Base-by-base conservation (phyloP, 37 sponge, comb jelly and placozoan genomes). In the Dysidea cf. avara region DNA sequence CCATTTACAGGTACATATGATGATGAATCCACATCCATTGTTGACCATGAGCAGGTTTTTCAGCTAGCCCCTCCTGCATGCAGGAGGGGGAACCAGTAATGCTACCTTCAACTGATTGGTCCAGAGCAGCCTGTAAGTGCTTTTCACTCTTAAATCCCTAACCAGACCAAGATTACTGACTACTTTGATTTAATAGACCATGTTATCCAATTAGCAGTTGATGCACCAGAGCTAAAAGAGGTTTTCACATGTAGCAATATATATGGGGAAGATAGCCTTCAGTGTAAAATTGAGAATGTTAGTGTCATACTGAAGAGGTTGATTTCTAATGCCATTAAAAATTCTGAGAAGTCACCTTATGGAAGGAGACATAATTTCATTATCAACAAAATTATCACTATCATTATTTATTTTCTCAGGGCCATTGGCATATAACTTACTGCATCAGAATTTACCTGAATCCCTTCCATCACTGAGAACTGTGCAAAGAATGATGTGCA, bases 391-490 rank as follows among this genome's bases (percentile, higher is more conserved):
- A 54, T 71, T 71, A 56, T 34, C 72, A 17, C 53, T 58, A 32
- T 52, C 72, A 43, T 37, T 71, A 3, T 71, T 54, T 30, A 55
- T 71, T 29, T 71, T 56, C 21, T 7, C 72, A 34, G 72, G 72
- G 6, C 72, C 72, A 7, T 7, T 71, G 30, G 72, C 72, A 5
- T 71, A 71, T 54, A 25, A 71, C 13, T 71, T 71, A 56, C 5
- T 55, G 16, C 72, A 47, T 18, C 12, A 20, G 11, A 68, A 68
- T 64, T 20, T 64, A 40, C 48, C 48, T 50, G 2, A 72, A n/a
- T 58, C 74, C 20, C 74, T 72, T 5, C 74, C 74, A 28, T 57
- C 60, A 1, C 18, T 72, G n/a, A 6, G 74, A 2, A 72, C 74
- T 56, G 74, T 72, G 46, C 74, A 72, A 72, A 26, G 74, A 2